Conservation (phyloP, 30 jellyfish, hydroid and myxozoan genomes). For the Chironex yamaguchii region DNA sequence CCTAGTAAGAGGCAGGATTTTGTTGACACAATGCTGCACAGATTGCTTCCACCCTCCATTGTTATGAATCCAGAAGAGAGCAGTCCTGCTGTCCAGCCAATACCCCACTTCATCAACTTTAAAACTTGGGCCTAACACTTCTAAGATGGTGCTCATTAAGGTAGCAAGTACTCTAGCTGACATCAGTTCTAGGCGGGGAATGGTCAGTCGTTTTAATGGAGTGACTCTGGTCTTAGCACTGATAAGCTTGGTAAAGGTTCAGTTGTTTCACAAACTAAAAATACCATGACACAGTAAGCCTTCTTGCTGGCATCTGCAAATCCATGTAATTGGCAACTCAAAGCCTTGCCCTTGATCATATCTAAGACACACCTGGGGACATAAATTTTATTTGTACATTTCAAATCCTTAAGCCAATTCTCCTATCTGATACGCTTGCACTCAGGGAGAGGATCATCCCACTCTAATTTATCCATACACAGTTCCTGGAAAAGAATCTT, state of each 20-base stretch:
- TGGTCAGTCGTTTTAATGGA: conserved; percentile 44
- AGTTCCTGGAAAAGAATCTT: neutral
- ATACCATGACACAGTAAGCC: conserved; percentile 17
- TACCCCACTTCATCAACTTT: conserved; percentile 32
- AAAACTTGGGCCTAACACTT: conserved; percentile 37
- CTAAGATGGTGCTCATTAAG: conserved; percentile 36
- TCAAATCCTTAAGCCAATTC: conserved; percentile 12
- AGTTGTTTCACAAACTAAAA: conserved; percentile 8
- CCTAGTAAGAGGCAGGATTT: conserved; percentile 1
- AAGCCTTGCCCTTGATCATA: neutral
- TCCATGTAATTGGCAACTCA: neutral
- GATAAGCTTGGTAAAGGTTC: conserved; percentile 1
- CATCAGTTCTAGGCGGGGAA: conserved; percentile 71
- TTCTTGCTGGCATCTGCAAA: conserved; percentile 17
- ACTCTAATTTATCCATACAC: neutral
- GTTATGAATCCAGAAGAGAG: conserved; percentile 25
- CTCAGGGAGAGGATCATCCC: conserved; percentile 16
- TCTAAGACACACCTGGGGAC: conserved; percentile 17
- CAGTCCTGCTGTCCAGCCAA: conserved; percentile 63
- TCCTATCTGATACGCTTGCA: conserved; percentile 2
- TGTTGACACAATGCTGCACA: conserved; percentile 21
- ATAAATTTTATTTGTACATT: neutral
- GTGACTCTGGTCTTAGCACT: conserved; percentile 58
- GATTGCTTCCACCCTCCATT: conserved; percentile 29
- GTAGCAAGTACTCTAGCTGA: conserved; percentile 64